A percentile compares a stretch with the other conserved stretches of the same genome.
These are phyloP conservation scores for Hyperoplus immaculatus DNA, from an alignment of 2,797 vertebrate genomes.

Conservation along the genomic window DNA sequence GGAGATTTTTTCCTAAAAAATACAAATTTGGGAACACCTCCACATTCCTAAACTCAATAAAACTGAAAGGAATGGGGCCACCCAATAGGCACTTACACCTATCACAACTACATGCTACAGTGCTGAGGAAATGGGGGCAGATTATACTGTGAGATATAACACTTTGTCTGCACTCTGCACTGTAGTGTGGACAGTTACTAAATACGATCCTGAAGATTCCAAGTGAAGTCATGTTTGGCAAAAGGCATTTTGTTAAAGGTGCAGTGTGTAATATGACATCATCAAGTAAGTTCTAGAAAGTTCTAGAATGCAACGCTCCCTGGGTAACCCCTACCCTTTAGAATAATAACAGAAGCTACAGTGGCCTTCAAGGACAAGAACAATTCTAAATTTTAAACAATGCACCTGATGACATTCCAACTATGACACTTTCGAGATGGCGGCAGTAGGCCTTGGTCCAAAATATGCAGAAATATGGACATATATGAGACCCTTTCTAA, in stretches of 20 bases:
- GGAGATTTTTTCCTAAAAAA: slow-evolving; percentile 46
- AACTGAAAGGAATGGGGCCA: slow-evolving; percentile 22
- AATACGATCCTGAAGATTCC: neutral
- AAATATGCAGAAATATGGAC: no score
- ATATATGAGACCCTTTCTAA: no score
- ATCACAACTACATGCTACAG: neutral
- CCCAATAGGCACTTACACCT: neutral
- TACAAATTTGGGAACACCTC: slow-evolving; percentile 39
- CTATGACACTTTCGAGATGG: no score
- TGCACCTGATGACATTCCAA: no score
- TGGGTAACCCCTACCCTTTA: no score
- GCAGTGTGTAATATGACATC: no score
- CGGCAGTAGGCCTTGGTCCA: no score
- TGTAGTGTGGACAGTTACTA: neutral
- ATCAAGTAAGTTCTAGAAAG: no score
- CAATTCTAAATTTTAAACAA: no score
- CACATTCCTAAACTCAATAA: slow-evolving; percentile 45
- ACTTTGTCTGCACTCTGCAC: neutral
- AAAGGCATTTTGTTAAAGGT: neutral
- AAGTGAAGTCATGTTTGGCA: neutral
- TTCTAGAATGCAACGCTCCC: no score
- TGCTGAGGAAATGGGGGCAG: neutral
- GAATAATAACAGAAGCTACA: no score
- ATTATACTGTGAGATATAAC: neutral
- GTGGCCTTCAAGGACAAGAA: no score